Percentiles rank a stretch among this genome's conserved stretches.
phyloP scores from a whole-genome alignment of 2,888 invertebrate species.

The Macrophya alboannulata region DNA sequence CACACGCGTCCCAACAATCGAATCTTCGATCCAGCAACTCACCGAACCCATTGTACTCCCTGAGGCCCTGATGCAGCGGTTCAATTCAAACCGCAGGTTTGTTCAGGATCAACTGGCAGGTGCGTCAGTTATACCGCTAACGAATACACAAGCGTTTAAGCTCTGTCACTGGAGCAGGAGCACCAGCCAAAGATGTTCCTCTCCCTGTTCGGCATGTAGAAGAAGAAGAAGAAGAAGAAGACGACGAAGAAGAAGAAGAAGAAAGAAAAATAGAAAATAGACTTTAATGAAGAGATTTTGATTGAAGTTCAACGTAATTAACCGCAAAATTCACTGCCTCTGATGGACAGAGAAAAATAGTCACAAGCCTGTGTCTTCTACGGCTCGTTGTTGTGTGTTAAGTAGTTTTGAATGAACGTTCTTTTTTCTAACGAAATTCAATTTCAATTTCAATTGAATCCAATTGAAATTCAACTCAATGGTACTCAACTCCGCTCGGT shows the following conservation, averaged over 20 bases:
- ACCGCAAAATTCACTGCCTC: neutral
- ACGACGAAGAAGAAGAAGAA: too few relatives aligned
- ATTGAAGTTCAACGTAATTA: conserved; percentile 14
- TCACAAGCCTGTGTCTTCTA: neutral
- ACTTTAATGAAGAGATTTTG: neutral
- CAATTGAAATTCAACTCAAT: neutral
- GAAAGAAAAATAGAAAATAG: too few relatives aligned
- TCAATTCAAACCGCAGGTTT: conserved; percentile 51
- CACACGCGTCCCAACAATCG: conserved; percentile 47
- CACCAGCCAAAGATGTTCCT: neutral
- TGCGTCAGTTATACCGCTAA: conserved; percentile 41
- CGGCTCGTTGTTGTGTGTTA: neutral
- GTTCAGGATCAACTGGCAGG: conserved; percentile 49
- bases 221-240: too few relatives aligned
- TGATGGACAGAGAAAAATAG: neutral
- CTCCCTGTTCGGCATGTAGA: neutral
- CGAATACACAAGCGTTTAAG: conserved; percentile 38
- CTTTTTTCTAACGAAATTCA: neutral
- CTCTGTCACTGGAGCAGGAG: conserved; percentile 5
- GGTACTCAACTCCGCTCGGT: neutral
- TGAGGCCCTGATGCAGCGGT: conserved; percentile 27
- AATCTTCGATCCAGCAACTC: conserved; percentile 54
- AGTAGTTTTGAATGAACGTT: neutral
- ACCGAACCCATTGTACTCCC: conserved; percentile 50
- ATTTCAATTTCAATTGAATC: neutral